Evolutionary conservation across 2,113 vertebrate genomes (phyloP).

Genomic region (Recurvirostra avosetta): DNA sequence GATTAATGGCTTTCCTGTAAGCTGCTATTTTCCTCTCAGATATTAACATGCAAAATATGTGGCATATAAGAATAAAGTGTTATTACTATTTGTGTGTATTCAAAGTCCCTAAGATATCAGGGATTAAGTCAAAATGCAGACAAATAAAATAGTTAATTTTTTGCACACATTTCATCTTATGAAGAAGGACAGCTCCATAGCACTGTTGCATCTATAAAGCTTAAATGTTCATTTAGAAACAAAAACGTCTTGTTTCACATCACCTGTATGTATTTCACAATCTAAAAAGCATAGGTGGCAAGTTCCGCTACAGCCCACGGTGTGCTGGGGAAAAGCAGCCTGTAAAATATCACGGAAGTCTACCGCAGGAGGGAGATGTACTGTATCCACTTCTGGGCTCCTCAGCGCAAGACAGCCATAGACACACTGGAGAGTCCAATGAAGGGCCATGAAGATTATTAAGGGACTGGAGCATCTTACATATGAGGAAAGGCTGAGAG

Average conservation of each 20-base stretch:
- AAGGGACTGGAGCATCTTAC: neutral
- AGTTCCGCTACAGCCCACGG: neutral
- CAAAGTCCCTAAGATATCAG: neutral
- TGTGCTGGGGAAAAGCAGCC: neutral
- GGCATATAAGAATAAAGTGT: neutral
- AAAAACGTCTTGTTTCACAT: neutral
- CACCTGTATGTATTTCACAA: neutral
- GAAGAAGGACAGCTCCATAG: neutral
- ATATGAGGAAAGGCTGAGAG: neutral
- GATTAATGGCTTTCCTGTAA: constrained; percentile 31
- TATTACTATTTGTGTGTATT: neutral
- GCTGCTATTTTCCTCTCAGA: neutral
- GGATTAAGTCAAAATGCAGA: neutral
- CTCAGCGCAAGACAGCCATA: neutral
- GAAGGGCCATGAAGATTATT: neutral
- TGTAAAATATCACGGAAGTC: neutral
- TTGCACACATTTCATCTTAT: neutral
- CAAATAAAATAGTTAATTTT: neutral
- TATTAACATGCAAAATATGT: constrained; percentile 22
- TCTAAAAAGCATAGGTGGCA: neutral
- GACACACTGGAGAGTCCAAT: neutral
- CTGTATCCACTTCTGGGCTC: neutral
- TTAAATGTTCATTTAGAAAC: neutral
- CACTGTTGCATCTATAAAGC: neutral
- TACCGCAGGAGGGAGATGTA: neutral